Base-by-base conservation (phyloP, 2,797 vertebrate genomes). In the Sitta carolinensis region DNA sequence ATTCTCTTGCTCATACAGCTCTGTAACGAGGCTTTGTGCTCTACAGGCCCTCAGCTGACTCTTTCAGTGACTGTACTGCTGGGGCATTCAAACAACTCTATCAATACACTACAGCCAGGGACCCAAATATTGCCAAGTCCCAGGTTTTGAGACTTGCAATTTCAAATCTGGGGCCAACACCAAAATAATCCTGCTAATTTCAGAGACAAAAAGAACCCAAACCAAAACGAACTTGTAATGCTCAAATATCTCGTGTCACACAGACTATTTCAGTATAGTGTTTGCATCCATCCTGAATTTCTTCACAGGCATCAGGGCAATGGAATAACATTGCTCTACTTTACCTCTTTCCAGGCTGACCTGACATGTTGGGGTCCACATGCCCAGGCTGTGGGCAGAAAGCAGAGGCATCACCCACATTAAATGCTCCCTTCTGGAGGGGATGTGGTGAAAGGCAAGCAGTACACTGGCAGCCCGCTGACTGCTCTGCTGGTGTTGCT, bases 131-230 rank as follows among this genome's bases (percentile, higher is more conserved):
- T 86, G 27, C 36, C 76, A 51, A 36, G 58, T 62, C 40, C 73
- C 50, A 73, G 45, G 38, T 82, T 91, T 92, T 74, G 82, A 79
- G 74, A 63, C 3, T 0, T 48, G 59, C 91, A 93, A 54, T 96
- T 94, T 94, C 85, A 90, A 90, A 81, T 54, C 40, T 20, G 13
- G 29, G 85, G 48, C 70, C 91, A 73, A 63, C 61, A 90, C 80
- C 18, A 94, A 94, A 96, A 94, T 91, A 94, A 81, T 70, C 63
- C 26, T 79, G 63, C 93, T 96, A 76, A 91, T 87, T 96, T 95
- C 82, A 79, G 76, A 87, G n/a, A 20, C 10, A 1, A 54, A 84
- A 79, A n/a, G n/a, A n/a, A n/a, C n/a, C n/a, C n/a, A n/a, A n/a
- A n/a, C n/a, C n/a, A n/a, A n/a, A n/a, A n/a, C n/a, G n/a, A 34